Conservation (phyloP, 1,140 invertebrate species). For the Caenorhabditis remanei region DNA sequence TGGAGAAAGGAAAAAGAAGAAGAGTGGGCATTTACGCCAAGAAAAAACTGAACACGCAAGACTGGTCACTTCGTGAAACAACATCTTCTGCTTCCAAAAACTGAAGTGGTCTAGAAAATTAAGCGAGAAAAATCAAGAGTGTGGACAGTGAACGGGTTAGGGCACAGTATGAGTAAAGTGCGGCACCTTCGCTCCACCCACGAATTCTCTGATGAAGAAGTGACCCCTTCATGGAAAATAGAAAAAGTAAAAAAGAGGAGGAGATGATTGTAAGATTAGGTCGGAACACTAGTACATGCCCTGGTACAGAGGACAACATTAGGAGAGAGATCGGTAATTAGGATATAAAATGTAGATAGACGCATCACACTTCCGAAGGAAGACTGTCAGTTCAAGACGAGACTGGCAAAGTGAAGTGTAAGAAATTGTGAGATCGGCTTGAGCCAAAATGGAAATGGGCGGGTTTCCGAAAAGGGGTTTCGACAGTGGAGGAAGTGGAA, state of each 20-base stretch:
- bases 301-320: conserved; percentile 22
- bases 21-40: conserved; percentile 52
- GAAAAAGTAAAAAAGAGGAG: not conserved
- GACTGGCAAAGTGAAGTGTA: not conserved
- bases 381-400: not conserved
- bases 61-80: conserved; percentile 44
- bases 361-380: not conserved
- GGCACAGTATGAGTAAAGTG: not conserved
- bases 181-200: not conserved
- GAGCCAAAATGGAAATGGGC: conserved; percentile 48
- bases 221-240: conserved; percentile 10
- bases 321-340: not conserved
- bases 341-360: not conserved
- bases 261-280: conserved; percentile 25
- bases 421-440: not conserved
- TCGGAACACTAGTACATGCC: conserved; percentile 21
- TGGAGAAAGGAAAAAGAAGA: conserved; percentile 50
- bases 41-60: conserved; percentile 50
- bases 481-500: conserved; percentile 52
- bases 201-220: not conserved
- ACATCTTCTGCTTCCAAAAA: conserved; percentile 18
- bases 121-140: not conserved
- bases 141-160: not conserved
- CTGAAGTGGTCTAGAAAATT: conserved; percentile 48
- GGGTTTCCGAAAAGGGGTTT: not conserved